Base-by-base conservation (phyloP, 2,888 invertebrate species). In the Tethea ocularis region DNA sequence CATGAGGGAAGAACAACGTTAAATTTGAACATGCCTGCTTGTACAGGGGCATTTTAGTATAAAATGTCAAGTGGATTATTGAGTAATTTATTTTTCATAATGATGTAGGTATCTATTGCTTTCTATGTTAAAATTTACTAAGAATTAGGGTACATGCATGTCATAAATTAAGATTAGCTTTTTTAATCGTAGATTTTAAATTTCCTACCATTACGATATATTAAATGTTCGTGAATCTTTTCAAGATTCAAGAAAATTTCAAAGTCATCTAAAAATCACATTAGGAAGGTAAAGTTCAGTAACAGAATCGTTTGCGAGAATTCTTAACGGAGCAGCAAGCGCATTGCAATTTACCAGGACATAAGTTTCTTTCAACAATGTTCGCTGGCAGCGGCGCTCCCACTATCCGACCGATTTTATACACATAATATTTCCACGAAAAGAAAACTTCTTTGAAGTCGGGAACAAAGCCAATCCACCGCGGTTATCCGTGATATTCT, bases 401-500 rank as follows among this genome's bases (percentile, higher is more conserved):
- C 68, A 69, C 41, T 69, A 68, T 72, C 77, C 77, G 72, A 76
- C 71, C 82, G 79, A 85, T 85, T 88, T 85, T 83, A 86, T 86
- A 87, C 82, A 88, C 88, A 89, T 77, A 87, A 90, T 87, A 89
- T 89, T 87, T 86, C 79, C 75, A 75, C 69, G 68, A 73, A 75
- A 82, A 80, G 83, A 82, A 91, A 92, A 91, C 84, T 93, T 88
- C 88, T 93, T 93, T 93, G 92, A 92, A 93, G 89, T 91, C 89
- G 82, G 82, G 83, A 86, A 91, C 91, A 91, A 92, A 92, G 89
- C 86, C 90, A 90, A 91, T 87, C 90, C 91, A 75, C 85, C 84
- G 84, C 88, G 86, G 91, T 92, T 92, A 92, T 91, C 89, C 89
- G 83, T 82, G 88, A 91, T 91, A 92, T 92, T 91, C 88, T 85